These are phyloP conservation scores for Aphyosemion australe DNA, from an alignment of 2,113 vertebrate species.

Conservation along the genomic window DNA sequence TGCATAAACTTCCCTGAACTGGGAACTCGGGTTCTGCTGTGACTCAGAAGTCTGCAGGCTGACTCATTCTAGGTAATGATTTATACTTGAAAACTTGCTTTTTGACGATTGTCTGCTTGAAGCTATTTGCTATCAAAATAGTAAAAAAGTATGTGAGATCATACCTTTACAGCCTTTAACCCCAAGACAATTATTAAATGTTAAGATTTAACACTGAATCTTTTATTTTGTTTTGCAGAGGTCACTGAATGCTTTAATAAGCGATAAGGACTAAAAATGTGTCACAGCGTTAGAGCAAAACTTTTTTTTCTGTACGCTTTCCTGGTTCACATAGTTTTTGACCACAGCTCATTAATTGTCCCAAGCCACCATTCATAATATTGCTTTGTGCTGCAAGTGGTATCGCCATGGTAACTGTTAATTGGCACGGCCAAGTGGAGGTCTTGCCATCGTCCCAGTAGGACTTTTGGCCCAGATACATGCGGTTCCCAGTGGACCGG, in stretches of 20 bases:
- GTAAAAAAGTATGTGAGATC: neutral
- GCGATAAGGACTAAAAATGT: too few relatives aligned
- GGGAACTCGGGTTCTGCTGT: slow-evolving; percentile 2
- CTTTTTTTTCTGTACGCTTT: neutral
- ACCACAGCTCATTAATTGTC: slow-evolving; percentile 27
- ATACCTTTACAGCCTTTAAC: too few relatives aligned
- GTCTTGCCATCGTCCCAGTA: slow-evolving; percentile 44
- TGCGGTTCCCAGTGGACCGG: neutral
- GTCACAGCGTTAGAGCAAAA: too few relatives aligned
- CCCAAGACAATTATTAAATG: too few relatives aligned
- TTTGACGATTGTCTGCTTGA: neutral
- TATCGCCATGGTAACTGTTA: slow-evolving; percentile 53
- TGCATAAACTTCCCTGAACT: slow-evolving; percentile 19
- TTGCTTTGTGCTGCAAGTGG: slow-evolving; percentile 35
- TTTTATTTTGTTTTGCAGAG: too few relatives aligned
- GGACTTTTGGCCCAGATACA: slow-evolving; percentile 58
- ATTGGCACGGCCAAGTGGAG: slow-evolving; percentile 35
- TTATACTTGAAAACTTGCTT: neutral
- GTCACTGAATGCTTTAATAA: too few relatives aligned
- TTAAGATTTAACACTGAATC: too few relatives aligned
- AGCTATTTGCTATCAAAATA: neutral
- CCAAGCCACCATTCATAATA: slow-evolving; percentile 45
- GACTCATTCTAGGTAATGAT: neutral
- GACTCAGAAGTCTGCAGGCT: neutral
- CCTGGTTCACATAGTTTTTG: slow-evolving; percentile 14